Conservation (phyloP, 2,888 invertebrate genomes). For the Formica aserva region DNA sequence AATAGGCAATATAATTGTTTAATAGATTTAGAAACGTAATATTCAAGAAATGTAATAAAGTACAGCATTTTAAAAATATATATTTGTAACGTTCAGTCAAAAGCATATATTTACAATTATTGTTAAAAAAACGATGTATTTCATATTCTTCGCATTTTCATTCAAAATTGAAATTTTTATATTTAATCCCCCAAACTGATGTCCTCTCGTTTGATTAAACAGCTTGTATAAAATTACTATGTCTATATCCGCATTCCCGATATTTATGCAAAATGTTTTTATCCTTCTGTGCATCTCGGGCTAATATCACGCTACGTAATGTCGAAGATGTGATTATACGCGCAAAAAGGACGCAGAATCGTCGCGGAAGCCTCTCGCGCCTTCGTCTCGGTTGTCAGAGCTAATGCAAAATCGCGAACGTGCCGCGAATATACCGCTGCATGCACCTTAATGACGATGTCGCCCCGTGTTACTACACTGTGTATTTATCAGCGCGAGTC, state of each 20-base stretch:
- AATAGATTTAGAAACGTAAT: background rate
- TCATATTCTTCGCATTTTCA: background rate
- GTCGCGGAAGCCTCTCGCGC: conserved; percentile 12
- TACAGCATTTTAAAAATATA: background rate
- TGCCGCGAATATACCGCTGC: conserved; percentile 48
- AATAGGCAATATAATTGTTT: background rate
- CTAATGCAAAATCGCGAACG: conserved; percentile 53
- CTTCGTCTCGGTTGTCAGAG: conserved; percentile 45
- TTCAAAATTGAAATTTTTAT: background rate
- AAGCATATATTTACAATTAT: background rate
- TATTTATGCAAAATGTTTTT: background rate
- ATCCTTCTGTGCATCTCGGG: background rate
- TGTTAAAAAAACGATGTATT: background rate
- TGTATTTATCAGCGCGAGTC: conserved; percentile 51
- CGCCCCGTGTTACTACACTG: conserved; percentile 49
- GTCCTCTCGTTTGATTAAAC: background rate
- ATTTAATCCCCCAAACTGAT: background rate
- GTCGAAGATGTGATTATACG: conserved; percentile 31
- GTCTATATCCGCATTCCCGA: background rate
- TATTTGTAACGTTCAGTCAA: background rate
- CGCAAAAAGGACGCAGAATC: conserved; percentile 29
- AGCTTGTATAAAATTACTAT: conserved; percentile 5
- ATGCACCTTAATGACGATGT: conserved; percentile 66
- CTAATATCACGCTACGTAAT: conserved; percentile 16
- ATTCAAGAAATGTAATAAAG: background rate